A percentile compares a stretch with the other conserved stretches of the same genome.
These are phyloP conservation scores for Drosophila formosana DNA, from an alignment of 2,888 invertebrate genomes.

Conservation along the genomic window DNA sequence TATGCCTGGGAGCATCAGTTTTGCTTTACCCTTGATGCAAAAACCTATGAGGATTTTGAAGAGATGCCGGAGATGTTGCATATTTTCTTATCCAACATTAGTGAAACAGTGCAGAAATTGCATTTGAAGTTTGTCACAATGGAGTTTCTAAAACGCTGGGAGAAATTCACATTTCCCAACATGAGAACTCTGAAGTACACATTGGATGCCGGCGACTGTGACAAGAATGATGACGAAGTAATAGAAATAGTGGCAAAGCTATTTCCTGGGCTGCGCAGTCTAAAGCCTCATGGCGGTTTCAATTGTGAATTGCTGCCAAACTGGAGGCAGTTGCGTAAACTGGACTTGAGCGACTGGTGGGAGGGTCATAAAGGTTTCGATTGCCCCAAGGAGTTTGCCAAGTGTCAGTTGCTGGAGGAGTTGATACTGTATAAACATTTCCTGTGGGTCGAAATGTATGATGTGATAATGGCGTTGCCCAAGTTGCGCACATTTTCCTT, in stretches of 20 bases:
- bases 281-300: slow-evolving; percentile 4
- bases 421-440: neutral
- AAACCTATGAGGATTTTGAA: neutral
- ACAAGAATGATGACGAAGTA: neutral
- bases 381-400: neutral
- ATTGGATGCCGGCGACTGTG: neutral
- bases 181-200: slow-evolving; percentile 16
- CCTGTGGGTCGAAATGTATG: no score
- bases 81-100: slow-evolving; percentile 14
- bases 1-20: slow-evolving; percentile 23
- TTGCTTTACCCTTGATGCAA: neutral
- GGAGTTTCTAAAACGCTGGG: slow-evolving; percentile 8
- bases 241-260: slow-evolving; percentile 6
- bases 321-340: slow-evolving; percentile 14
- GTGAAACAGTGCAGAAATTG: slow-evolving; percentile 22
- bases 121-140: neutral
- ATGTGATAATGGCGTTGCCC: slow-evolving; percentile 3
- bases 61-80: slow-evolving; percentile 2
- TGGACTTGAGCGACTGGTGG: slow-evolving; percentile 15
- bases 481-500: slow-evolving; percentile 9
- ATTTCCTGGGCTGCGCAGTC: slow-evolving; percentile 9
- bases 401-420: slow-evolving; percentile 23
- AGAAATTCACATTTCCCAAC: slow-evolving; percentile 3
- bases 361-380: no score
- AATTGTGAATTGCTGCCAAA: neutral